Conservation (phyloP, 2,113 vertebrate species). For the Cyphomyrus discorhynchus region DNA sequence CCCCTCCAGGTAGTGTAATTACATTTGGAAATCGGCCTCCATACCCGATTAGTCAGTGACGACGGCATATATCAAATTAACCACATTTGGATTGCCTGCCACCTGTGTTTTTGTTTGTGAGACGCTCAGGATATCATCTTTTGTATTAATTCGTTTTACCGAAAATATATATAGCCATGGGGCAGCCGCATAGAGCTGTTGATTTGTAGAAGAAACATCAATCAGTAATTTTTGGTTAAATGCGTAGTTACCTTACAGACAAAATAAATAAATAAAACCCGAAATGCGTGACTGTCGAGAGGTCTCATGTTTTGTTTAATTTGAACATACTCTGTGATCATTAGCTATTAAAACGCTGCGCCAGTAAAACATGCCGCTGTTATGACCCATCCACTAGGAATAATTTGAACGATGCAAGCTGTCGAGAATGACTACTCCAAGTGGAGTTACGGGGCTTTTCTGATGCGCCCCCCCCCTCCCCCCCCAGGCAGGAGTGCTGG, state of each 20-base stretch:
- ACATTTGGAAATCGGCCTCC: background rate
- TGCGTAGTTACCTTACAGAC: slow-evolving; percentile 9
- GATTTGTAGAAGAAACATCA: slow-evolving; percentile 10
- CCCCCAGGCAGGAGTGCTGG: background rate
- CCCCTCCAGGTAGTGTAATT: slow-evolving; percentile 35
- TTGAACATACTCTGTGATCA: slow-evolving; percentile 21
- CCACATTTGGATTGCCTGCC: slow-evolving; percentile 33
- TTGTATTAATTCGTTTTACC: background rate
- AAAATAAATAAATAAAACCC: background rate
- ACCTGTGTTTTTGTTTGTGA: slow-evolving; percentile 44
- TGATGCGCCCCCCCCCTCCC: background rate
- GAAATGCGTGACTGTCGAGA: slow-evolving; percentile 30
- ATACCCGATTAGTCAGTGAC: background rate
- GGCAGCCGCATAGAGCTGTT: slow-evolving; percentile 12
- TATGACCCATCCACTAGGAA: slow-evolving; percentile 29
- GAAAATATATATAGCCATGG: slow-evolving; percentile 8
- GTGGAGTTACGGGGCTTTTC: slow-evolving; percentile 10
- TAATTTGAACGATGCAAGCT: slow-evolving; percentile 32
- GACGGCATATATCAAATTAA: slow-evolving; percentile 5
- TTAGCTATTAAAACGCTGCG: slow-evolving; percentile 25
- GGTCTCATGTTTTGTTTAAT: slow-evolving; percentile 30
- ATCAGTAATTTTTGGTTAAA: slow-evolving; percentile 11
- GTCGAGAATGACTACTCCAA: slow-evolving; percentile 18
- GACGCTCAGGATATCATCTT: slow-evolving; percentile 27
- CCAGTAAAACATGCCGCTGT: slow-evolving; percentile 12